A percentile compares a stretch with the other conserved stretches of the same genome.
phyloP scores from a whole-genome alignment of 2,888 invertebrate species.

The Pasiphila rectangulata region DNA sequence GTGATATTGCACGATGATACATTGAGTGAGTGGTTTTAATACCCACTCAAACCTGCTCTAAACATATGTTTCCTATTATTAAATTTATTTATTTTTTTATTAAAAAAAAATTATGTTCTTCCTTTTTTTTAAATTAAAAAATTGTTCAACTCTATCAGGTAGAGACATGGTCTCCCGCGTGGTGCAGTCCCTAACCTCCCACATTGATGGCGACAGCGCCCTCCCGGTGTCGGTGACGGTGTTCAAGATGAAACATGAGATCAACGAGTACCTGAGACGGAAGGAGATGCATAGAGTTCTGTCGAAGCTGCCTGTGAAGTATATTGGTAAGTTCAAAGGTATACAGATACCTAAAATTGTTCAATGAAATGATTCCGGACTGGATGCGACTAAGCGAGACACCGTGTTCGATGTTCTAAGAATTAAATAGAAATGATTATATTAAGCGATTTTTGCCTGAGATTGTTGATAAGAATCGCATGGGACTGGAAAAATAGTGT shows the following conservation, averaged over 20 bases:
- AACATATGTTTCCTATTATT: no score
- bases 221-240: slow-evolving; percentile 73
- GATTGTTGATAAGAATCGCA: no score
- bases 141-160: slow-evolving; percentile 55
- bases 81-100: background rate
- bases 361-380: no score
- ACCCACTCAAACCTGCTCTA: no score
- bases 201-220: slow-evolving; percentile 67
- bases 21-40: slow-evolving; percentile 85
- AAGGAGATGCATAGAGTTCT: slow-evolving; percentile 71
- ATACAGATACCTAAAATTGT: background rate
- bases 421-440: no score
- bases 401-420: no score
- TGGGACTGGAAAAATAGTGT: no score
- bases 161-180: slow-evolving; percentile 85
- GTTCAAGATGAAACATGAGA: slow-evolving; percentile 75
- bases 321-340: slow-evolving; percentile 59
- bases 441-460: no score
- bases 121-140: no score
- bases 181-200: slow-evolving; percentile 79
- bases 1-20: slow-evolving; percentile 87
- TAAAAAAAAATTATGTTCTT: no score
- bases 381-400: no score
- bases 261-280: slow-evolving; percentile 65
- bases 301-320: slow-evolving; percentile 67